Conservation (phyloP, 2,797 vertebrate genomes). For the Moxostoma hubbsi region DNA sequence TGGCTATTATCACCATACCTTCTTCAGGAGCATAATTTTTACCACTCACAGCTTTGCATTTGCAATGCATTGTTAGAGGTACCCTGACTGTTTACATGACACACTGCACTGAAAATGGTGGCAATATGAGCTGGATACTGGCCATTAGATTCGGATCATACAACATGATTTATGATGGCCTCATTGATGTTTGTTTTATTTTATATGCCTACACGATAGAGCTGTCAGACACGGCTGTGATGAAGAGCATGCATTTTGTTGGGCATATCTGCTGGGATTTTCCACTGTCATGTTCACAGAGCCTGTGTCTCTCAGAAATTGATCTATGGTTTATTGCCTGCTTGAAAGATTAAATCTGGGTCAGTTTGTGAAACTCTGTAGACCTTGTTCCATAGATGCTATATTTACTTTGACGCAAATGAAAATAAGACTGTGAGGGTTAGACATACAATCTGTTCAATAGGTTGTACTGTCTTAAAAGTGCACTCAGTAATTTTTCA, state of each 20-base stretch:
- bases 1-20: constrained; percentile 2
- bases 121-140: constrained; percentile 33
- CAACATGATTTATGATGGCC: constrained; percentile 63
- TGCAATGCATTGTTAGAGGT: constrained; percentile 9
- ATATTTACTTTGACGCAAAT: too few relatives aligned
- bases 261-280: constrained; percentile 43
- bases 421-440: too few relatives aligned
- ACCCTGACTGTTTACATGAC: constrained; percentile 24
- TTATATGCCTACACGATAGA: constrained; percentile 70
- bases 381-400: too few relatives aligned
- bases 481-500: too few relatives aligned
- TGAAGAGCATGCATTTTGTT: constrained; percentile 58
- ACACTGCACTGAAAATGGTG: not conserved
- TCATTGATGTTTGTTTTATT: constrained; percentile 65
- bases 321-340: constrained; percentile 22
- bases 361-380: too few relatives aligned
- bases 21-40: not conserved
- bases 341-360: constrained; percentile 21
- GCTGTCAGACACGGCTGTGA: constrained; percentile 69
- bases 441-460: too few relatives aligned
- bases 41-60: constrained; percentile 13
- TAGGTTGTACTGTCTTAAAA: too few relatives aligned
- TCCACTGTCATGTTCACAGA: constrained; percentile 34
- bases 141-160: constrained; percentile 61
- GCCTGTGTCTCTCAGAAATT: constrained; percentile 14